These are phyloP conservation scores for Acanthoscelides obtectus DNA, from an alignment of 2,888 invertebrate genomes.

Conservation along the genomic window DNA sequence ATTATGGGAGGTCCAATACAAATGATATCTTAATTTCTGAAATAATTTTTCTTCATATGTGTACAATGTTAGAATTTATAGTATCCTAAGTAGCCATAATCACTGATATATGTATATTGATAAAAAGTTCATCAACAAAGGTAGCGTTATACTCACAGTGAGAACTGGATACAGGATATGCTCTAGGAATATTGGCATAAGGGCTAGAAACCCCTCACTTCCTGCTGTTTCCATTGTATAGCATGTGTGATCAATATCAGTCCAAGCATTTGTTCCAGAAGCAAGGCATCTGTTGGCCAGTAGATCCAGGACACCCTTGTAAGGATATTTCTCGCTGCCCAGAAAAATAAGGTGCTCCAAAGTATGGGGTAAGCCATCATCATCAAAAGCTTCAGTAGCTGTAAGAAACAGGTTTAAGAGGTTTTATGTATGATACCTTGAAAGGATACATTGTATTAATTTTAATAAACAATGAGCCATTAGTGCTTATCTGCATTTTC, in stretches of 20 bases:
- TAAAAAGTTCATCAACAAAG: too few relatives aligned
- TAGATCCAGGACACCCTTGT: conserved; percentile 83
- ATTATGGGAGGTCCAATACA: too few relatives aligned
- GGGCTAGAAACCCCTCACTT: conserved; percentile 77
- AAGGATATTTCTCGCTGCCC: conserved; percentile 86
- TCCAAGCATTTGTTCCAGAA: conserved; percentile 90
- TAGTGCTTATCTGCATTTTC: too few relatives aligned
- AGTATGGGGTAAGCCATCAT: conserved; percentile 90
- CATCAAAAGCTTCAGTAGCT: conserved; percentile 89
- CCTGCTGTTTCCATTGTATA: conserved; percentile 87
- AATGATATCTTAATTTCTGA: too few relatives aligned
- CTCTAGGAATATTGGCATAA: conserved; percentile 88
- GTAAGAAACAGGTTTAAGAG: conserved; percentile 8
- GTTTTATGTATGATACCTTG: background rate
- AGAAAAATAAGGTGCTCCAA: conserved; percentile 88
- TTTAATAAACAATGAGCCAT: too few relatives aligned
- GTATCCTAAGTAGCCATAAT: background rate
- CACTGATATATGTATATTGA: too few relatives aligned
- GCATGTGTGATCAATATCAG: conserved; percentile 81
- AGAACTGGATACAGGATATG: conserved; percentile 83
- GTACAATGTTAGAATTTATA: background rate
- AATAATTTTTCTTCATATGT: too few relatives aligned
- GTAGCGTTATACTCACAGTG: conserved; percentile 54
- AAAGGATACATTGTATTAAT: too few relatives aligned
- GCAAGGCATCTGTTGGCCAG: conserved; percentile 86